Evolutionary conservation across 2,113 vertebrate species (phyloP), one percentile per base, ranked within the genome.

Genomic region (Anas platyrhynchos): DNA sequence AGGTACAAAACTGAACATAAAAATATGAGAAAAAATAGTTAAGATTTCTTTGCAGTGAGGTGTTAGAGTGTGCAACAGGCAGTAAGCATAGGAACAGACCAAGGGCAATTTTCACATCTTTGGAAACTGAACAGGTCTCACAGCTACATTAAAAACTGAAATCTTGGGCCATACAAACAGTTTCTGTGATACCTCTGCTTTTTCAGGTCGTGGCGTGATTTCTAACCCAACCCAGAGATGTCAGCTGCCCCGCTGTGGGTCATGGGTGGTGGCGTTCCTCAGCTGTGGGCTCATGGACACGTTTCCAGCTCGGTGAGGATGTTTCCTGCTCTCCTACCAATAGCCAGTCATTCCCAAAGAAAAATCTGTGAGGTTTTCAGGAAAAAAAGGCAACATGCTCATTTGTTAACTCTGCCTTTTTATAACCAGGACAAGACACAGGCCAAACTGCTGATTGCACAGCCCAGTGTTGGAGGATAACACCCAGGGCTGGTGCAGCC

Each of bases 211-310:
- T 34, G 52, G 11, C 34, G 26, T 34, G 46, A 36, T 68, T 88
- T 63, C 63, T 34, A 14, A 14, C 21, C 27, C 27, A 8, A 21
- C n/a, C 55, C 67, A 29, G 29, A n/a, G 72, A 18, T 16, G 34
- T 22, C 66, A 41, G 34, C 71, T 74, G 66, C 16, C n/a, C 26
- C 34, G 4, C 4, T 12, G 63, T 62, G 66, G 31, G 54, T 38
- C 52, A 11, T 14, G 61, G 76, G 4, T 3, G 0, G 32, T 54
- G 58, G 20, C 0, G 1, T 68, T 68, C 32, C 21, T 11, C 31
- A 21, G 43, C 79, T 36, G 2, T 11, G 32, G 36, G 29, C 43
- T 83, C 62, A 31, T 1, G 3, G 16, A 31, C 6, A 4, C 0
- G 0, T 54, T 59, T 69, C n/a, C 75, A 25, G 14, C 36, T 86